Conservation (phyloP, 2,797 vertebrate genomes). For the Chelon labrosus region DNA sequence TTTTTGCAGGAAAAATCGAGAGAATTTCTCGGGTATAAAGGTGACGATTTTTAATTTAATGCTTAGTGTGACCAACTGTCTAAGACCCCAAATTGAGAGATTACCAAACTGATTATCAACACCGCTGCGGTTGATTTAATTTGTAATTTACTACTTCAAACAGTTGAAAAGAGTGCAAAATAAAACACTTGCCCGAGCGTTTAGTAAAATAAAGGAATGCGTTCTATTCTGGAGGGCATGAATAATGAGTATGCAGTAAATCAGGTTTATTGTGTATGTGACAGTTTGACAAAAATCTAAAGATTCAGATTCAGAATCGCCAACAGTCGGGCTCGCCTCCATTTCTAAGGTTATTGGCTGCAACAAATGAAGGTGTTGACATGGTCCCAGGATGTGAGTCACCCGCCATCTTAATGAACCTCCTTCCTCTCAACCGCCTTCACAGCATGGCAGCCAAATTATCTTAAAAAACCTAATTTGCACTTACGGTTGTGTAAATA, state of each 20-base stretch:
- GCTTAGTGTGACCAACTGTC: not conserved
- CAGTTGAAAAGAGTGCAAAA: not conserved
- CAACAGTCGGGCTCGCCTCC: not conserved
- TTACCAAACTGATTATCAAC: not conserved
- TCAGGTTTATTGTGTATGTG: not conserved
- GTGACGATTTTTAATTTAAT: not conserved
- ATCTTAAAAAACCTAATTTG: constrained; percentile 12
- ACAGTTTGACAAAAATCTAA: constrained; percentile 9
- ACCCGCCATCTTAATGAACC: constrained; percentile 17
- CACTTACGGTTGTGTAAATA: constrained; percentile 21
- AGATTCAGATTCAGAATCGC: not conserved
- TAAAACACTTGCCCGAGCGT: not conserved
- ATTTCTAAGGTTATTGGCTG: constrained; percentile 16
- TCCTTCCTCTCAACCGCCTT: not conserved
- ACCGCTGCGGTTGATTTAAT: not conserved
- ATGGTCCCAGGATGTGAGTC: constrained; percentile 45
- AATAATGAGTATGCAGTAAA: not conserved
- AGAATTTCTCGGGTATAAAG: not conserved
- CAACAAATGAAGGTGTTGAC: constrained; percentile 20
- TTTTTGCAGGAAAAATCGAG: no score
- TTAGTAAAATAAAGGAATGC: not conserved
- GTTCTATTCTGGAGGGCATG: not conserved
- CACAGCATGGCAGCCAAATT: constrained; percentile 24
- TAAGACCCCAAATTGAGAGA: not conserved
- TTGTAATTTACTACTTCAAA: not conserved